Conservation (phyloP, 2,113 vertebrate genomes). For the Triplophysa tibetana region DNA sequence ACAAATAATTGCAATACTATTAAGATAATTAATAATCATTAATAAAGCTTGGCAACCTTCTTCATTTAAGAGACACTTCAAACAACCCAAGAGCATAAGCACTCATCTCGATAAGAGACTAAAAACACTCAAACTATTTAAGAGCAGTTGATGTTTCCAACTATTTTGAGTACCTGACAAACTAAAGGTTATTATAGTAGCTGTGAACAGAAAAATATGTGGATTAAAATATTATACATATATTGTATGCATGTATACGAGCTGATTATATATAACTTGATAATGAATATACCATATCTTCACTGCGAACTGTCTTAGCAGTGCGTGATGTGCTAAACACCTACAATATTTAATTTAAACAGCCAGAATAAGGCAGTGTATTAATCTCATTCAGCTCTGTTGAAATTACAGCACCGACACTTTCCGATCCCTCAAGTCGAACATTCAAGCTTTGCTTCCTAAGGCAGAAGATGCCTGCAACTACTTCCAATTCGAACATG, state of each 20-base stretch:
- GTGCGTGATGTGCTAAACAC: not conserved
- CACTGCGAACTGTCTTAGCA: not conserved
- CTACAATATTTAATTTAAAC: not conserved
- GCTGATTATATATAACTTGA: not conserved
- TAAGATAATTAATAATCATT: not conserved
- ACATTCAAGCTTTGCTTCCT: conserved; percentile 3
- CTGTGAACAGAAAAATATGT: conserved; percentile 5
- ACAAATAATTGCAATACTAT: not conserved
- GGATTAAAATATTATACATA: conserved; percentile 7
- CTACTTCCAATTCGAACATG: not conserved
- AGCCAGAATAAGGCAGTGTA: not conserved
- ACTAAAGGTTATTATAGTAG: conserved; percentile 23
- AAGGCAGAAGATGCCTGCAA: conserved; percentile 9
- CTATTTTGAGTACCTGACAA: conserved; percentile 2
- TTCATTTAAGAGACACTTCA: conserved; percentile 48
- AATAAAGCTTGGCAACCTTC: conserved; percentile 13
- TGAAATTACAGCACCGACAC: conserved; percentile 4
- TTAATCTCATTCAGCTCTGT: not conserved
- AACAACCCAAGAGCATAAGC: conserved; percentile 7
- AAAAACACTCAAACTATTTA: conserved; percentile 41
- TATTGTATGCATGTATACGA: not conserved
- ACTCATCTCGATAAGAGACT: conserved; percentile 30
- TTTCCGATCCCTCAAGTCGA: conserved; percentile 1
- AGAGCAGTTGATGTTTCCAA: conserved; percentile 29
- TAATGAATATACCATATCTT: not conserved